Conservation (phyloP, 2,888 invertebrate species). For the Noctua janthe region DNA sequence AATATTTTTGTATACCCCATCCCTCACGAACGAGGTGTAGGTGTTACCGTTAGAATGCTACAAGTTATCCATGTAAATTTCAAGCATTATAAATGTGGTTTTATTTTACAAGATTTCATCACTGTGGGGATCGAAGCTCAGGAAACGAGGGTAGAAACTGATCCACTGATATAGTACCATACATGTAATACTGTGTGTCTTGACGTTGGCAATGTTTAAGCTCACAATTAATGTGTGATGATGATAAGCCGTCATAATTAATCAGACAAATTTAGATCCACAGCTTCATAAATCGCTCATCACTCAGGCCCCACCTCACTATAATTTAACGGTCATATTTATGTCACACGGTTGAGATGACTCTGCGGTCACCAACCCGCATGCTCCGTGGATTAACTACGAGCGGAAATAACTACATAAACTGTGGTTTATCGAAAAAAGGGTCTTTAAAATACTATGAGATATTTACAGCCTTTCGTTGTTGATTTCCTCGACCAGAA, state of each 20-base stretch:
- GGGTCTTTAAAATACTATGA: background rate
- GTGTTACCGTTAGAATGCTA: no score
- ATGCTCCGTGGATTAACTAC: conserved; percentile 5
- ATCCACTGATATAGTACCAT: background rate
- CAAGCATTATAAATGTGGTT: background rate
- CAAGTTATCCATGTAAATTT: background rate
- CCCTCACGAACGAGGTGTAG: background rate
- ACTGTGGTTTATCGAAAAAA: conserved; percentile 19
- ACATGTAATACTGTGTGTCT: background rate
- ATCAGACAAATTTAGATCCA: conserved; percentile 26
- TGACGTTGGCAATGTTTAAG: conserved; percentile 24
- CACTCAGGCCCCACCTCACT: background rate
- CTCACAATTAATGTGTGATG: conserved; percentile 14
- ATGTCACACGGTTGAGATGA: conserved; percentile 13
- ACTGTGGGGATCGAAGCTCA: background rate
- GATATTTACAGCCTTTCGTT: background rate
- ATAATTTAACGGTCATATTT: conserved; percentile 44
- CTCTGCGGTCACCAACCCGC: conserved; percentile 47
- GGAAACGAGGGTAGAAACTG: conserved; percentile 2
- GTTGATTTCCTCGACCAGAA: background rate
- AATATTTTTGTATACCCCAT: background rate
- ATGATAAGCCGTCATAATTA: conserved; percentile 45
- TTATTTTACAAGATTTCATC: no score
- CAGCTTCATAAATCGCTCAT: conserved; percentile 41
- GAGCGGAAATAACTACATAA: conserved; percentile 1